These are phyloP conservation scores for Acleris cristana DNA, from an alignment of 2,888 invertebrate genomes.

Conservation along the genomic window DNA sequence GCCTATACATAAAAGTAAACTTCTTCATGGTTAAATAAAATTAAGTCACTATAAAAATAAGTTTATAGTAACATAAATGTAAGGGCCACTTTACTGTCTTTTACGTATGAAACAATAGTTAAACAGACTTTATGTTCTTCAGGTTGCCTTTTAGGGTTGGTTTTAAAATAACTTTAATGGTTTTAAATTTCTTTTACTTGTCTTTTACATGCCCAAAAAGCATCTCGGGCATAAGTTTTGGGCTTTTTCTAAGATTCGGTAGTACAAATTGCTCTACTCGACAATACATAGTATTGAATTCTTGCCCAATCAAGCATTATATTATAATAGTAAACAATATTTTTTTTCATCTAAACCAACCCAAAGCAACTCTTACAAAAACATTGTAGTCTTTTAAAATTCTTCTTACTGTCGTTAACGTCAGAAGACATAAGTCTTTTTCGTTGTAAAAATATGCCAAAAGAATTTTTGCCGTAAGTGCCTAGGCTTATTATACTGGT, in stretches of 20 bases:
- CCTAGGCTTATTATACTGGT: conserved; percentile 64
- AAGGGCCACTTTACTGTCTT: conserved; percentile 40
- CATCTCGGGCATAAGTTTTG: too few species aligned
- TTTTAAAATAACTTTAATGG: too few species aligned
- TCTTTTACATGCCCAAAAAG: too few species aligned
- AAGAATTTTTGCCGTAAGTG: conserved; percentile 72
- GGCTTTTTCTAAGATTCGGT: too few species aligned
- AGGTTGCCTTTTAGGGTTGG: conserved; percentile 27
- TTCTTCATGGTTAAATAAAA: conserved; percentile 63
- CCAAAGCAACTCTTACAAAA: background rate
- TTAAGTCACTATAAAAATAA: conserved; percentile 41
- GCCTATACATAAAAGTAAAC: conserved; percentile 29
- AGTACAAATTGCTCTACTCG: too few species aligned
- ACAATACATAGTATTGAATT: too few species aligned
- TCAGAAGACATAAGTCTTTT: conserved; percentile 15
- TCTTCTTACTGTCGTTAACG: conserved; percentile 11
- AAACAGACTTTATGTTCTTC: conserved; percentile 7
- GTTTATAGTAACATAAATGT: conserved; percentile 36
- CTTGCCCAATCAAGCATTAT: too few species aligned
- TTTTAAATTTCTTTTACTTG: too few species aligned
- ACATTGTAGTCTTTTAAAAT: background rate
- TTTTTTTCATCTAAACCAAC: too few species aligned
- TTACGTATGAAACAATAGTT: conserved; percentile 29
- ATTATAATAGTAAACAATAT: too few species aligned
- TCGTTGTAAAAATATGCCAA: conserved; percentile 54